Conservation (phyloP, 2,888 invertebrate genomes). For the Netelia melanura region DNA sequence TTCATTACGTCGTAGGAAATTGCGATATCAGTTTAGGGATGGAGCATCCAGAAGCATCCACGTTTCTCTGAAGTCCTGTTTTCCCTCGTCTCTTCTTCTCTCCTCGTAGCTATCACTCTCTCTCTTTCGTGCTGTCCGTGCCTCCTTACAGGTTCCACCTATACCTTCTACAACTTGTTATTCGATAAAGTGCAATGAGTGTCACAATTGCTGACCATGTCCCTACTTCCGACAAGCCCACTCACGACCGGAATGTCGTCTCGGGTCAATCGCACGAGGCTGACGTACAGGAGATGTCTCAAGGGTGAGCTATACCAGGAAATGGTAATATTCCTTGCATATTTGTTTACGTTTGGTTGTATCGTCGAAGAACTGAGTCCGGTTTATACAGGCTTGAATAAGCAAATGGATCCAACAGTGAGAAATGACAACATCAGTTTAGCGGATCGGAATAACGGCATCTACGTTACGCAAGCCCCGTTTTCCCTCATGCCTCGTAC, state of each 20-base stretch:
- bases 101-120: background rate
- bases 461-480: background rate
- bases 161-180: background rate
- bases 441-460: background rate
- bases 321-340: background rate
- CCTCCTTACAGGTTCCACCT: background rate
- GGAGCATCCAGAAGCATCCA: constrained; percentile 26
- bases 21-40: constrained; percentile 58
- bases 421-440: background rate
- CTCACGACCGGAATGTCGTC: constrained; percentile 3
- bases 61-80: background rate
- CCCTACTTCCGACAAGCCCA: background rate
- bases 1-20: constrained; percentile 60
- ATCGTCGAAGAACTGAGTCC: background rate
- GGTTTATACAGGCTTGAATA: background rate
- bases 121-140: background rate
- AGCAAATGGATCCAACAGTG: background rate
- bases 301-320: background rate
- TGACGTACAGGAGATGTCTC: background rate
- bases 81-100: background rate
- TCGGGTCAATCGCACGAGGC: background rate
- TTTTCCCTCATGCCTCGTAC: constrained; percentile 15
- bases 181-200: background rate
- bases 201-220: background rate
- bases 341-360: background rate